Evolutionary conservation across 2,797 vertebrate species (phyloP).

Genomic region (Xiphorhynchus erythropygius): DNA sequence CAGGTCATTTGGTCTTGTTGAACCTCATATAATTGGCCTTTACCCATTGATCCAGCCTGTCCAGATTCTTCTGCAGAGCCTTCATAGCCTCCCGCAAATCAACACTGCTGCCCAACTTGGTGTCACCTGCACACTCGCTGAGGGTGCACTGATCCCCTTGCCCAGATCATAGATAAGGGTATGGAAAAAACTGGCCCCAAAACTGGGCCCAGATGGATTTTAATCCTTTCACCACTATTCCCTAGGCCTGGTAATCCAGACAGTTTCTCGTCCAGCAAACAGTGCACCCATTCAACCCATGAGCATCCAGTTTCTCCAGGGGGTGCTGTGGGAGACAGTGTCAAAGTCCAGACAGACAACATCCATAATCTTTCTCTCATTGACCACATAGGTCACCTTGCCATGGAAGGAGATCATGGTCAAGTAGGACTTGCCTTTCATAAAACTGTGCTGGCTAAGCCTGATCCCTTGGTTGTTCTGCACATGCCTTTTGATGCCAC

Average conservation of each 20-base stretch:
- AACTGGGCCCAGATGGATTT: neutral
- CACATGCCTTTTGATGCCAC: neutral
- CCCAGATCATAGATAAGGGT: neutral
- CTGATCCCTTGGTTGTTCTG: neutral
- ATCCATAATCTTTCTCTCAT: neutral
- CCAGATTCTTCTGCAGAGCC: neutral
- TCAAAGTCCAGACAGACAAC: neutral
- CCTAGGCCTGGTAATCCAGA: neutral
- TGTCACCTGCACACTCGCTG: neutral
- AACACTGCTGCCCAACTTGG: neutral
- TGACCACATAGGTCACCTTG: neutral
- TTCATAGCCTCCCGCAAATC: neutral
- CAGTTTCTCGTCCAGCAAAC: neutral
- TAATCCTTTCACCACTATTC: neutral
- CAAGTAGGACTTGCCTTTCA: neutral
- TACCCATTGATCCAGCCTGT: neutral
- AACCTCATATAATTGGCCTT: fast-evolving
- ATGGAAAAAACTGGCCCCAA: neutral
- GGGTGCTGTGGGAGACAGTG: neutral
- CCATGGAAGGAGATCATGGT: neutral
- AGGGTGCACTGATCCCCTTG: neutral
- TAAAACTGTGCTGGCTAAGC: neutral
- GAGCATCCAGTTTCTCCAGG: neutral
- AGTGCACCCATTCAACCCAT: neutral
- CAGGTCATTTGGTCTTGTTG: neutral